Base-by-base conservation (phyloP, 1,140 invertebrate species). In the Hesperophylax magnus region DNA sequence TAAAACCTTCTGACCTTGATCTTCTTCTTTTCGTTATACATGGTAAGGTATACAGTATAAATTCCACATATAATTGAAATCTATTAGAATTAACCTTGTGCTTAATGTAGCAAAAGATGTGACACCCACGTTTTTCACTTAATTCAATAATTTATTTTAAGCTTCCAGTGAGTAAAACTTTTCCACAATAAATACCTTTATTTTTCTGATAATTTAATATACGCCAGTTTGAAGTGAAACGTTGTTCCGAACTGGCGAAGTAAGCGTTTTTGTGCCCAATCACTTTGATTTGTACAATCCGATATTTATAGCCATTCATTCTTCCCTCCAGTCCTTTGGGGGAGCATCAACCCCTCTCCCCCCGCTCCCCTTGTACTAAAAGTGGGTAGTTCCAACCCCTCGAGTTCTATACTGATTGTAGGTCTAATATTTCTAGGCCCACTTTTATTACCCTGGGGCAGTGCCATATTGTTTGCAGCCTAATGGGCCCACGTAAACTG, bases 391-490 rank as follows among this genome's bases (percentile, higher is more conserved):
- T 7, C 39, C 11, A 47, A 27, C 63, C 22, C 22, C 63, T 67
- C 22, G 22, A 61, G 58, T 24, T 61, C 8, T 20, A 20, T 14
- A 17, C 63, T 67, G 63, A 34, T 61, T 67, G 63, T 67, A 31
- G 63, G 11, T 31, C 63, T 31, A 31, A 67, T 67, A 67, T 67
- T 67, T 31, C 63, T 67, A 22, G 22, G 63, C 63, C 63, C 63
- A 34, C 17, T 67, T 61, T 67, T 67, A 67, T n/a, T 17, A 31
- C 63, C 63, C 31, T 17, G 24, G 63, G 63, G 22, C 63, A 31
- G 31, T 34, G 14, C n/a, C 22, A 67, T n/a, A 67, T 22, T 67
- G 24, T 31, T 15, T 27, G 15, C 24, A 0, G 15, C 14, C 61
- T 65, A 65, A 65, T 65, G 24, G 61, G 24, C 7, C 20, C 56